A percentile compares a stretch with the other conserved stretches of the same genome.
These are phyloP conservation scores for Lymantria monacha DNA, from an alignment of 2,888 invertebrate genomes.

Conservation along the genomic window DNA sequence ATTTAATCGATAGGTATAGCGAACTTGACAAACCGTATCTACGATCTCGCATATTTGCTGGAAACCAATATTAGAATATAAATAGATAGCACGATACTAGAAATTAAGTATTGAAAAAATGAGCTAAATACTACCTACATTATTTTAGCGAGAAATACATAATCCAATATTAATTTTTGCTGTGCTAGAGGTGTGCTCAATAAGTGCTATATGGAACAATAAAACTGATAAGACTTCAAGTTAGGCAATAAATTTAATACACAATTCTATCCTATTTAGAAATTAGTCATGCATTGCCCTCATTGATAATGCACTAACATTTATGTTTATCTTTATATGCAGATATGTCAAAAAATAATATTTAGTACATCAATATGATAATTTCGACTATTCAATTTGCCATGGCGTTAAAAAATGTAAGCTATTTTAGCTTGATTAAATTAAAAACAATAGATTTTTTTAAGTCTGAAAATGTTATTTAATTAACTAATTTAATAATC, in stretches of 20 bases:
- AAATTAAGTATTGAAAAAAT: not conserved
- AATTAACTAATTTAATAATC: too few relatives aligned
- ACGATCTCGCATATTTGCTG: not conserved
- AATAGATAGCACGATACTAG: not conserved
- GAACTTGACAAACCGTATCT: conserved; percentile 13
- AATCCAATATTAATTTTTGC: conserved; percentile 11
- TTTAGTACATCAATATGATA: too few relatives aligned
- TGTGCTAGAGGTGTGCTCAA: conserved; percentile 20
- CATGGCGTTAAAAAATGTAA: too few relatives aligned
- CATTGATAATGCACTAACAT: too few relatives aligned
- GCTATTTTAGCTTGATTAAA: too few relatives aligned
- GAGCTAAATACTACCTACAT: not conserved
- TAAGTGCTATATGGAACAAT: conserved; percentile 4
- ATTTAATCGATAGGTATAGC: conserved; percentile 36
- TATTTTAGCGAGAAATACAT: not conserved
- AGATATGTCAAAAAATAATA: too few relatives aligned
- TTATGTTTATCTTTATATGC: too few relatives aligned
- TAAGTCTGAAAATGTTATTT: too few relatives aligned
- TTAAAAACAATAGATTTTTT: too few relatives aligned
- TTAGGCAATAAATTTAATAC: conserved; percentile 8
- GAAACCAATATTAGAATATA: not conserved
- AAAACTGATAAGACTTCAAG: conserved; percentile 16
- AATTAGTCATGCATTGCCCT: too few relatives aligned
- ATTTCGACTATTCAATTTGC: too few relatives aligned
- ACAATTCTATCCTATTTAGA: not conserved